These are phyloP conservation scores for Danio rerio DNA, from an alignment of 2,113 vertebrate species.

Conservation along the genomic window DNA sequence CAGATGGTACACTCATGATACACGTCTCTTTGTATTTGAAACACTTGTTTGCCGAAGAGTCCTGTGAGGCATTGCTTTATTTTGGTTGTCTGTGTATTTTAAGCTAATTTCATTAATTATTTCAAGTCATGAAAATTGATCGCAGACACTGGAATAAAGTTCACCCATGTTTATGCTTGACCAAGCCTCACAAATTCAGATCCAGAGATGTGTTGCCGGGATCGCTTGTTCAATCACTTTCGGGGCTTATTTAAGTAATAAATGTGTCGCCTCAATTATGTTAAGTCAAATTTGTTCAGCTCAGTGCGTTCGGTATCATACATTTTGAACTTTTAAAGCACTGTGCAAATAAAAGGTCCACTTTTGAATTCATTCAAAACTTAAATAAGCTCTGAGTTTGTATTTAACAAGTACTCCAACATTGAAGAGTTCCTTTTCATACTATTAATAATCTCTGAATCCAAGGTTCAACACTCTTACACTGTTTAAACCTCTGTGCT, in stretches of 20 bases:
- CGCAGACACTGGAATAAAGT: slow-evolving; percentile 15
- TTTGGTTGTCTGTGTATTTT: slow-evolving; percentile 23
- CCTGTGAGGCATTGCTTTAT: slow-evolving; percentile 22
- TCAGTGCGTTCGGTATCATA: too few relatives aligned
- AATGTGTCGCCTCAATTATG: neutral
- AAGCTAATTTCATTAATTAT: neutral
- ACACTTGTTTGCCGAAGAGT: neutral
- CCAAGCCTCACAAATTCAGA: slow-evolving; percentile 17
- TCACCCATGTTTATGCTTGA: neutral
- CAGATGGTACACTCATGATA: slow-evolving; percentile 28
- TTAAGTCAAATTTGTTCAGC: neutral
- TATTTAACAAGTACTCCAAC: slow-evolving; percentile 11
- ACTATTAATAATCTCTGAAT: slow-evolving; percentile 14
- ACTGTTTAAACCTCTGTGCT: neutral
- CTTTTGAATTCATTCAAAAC: neutral
- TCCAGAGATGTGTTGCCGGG: neutral
- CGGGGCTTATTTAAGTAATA: neutral
- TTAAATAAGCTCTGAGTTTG: slow-evolving; percentile 20
- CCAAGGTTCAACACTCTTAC: neutral
- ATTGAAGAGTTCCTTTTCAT: neutral
- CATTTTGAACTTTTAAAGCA: neutral
- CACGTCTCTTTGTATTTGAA: neutral
- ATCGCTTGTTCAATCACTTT: slow-evolving; percentile 11
- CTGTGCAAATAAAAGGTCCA: neutral
- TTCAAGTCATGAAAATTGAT: neutral